Conservation (phyloP, 37 sponge, comb jelly and placozoan species). For the Beroe ovata region DNA sequence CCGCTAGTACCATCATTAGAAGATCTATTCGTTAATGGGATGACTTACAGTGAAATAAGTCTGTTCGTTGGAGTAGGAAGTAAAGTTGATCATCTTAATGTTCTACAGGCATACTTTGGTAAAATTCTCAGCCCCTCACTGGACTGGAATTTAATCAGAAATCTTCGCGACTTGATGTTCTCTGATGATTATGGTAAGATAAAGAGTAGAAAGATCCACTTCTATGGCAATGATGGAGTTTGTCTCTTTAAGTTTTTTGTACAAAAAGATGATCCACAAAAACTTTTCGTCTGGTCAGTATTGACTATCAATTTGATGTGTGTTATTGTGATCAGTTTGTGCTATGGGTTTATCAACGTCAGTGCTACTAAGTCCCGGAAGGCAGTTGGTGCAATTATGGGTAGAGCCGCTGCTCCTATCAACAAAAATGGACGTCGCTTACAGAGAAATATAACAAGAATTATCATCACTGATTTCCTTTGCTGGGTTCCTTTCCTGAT, state of each 20-base stretch:
- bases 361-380: background rate
- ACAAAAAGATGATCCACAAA: background rate
- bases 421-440: background rate
- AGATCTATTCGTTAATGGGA: slow-evolving; percentile 31
- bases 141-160: slow-evolving; percentile 1
- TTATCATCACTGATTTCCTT: slow-evolving; percentile 42
- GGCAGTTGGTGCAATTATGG: background rate
- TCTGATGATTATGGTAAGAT: background rate
- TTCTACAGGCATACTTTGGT: background rate
- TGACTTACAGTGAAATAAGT: background rate
- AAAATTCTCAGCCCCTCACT: background rate
- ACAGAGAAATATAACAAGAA: background rate
- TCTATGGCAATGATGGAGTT: slow-evolving; percentile 55
- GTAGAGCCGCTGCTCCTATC: background rate
- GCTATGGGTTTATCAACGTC: slow-evolving; percentile 10
- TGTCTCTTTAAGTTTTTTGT: slow-evolving; percentile 54
- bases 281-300: background rate
- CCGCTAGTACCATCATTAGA: background rate
- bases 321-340: background rate
- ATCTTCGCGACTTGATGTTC: slow-evolving; percentile 18
- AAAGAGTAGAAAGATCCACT: background rate
- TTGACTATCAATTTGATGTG: slow-evolving; percentile 18
- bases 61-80: background rate
- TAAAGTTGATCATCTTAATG: background rate
- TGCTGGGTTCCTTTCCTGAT: slow-evolving; percentile 47